These are phyloP conservation scores for Tetramorium bicarinatum DNA, from an alignment of 2,888 invertebrate species.

Conservation along the genomic window DNA sequence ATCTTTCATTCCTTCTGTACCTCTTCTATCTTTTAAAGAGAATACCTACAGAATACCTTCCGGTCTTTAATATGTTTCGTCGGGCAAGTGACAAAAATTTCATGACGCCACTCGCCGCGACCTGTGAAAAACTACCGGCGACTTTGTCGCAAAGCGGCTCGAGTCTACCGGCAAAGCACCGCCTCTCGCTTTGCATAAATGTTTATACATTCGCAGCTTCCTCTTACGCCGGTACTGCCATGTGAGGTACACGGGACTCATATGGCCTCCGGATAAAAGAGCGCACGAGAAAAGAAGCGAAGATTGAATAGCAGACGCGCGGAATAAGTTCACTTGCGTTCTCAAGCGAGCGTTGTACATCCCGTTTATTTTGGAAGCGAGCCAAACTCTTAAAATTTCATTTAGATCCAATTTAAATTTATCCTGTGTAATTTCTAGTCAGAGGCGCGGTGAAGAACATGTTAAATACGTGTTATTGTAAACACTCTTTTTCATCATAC, in stretches of 20 bases:
- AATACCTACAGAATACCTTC: conserved; percentile 37
- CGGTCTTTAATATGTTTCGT: conserved; percentile 48
- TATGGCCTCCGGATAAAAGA: conserved; percentile 51
- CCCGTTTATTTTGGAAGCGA: conserved; percentile 33
- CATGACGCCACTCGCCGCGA: conserved; percentile 33
- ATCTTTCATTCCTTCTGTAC: neutral
- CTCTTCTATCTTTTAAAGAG: conserved; percentile 27
- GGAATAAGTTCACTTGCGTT: conserved; percentile 46
- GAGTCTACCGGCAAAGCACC: conserved; percentile 51
- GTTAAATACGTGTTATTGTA: neutral
- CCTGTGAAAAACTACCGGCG: conserved; percentile 65
- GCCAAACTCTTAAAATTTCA: conserved; percentile 23
- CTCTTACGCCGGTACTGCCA: conserved; percentile 56
- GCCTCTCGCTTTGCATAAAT: conserved; percentile 68
- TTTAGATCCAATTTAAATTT: neutral
- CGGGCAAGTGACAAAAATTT: conserved; percentile 68
- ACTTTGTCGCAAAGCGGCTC: conserved; percentile 64
- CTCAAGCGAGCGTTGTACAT: conserved; percentile 17
- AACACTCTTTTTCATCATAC: neutral
- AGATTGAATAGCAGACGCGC: conserved; percentile 44
- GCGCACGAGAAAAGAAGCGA: conserved; percentile 35
- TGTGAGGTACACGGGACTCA: conserved; percentile 54
- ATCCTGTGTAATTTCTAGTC: neutral
- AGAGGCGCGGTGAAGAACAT: neutral
- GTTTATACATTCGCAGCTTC: conserved; percentile 71